phyloP scores from a whole-genome alignment of 2,113 vertebrate genomes.

The Alligator mississippiensis region DNA sequence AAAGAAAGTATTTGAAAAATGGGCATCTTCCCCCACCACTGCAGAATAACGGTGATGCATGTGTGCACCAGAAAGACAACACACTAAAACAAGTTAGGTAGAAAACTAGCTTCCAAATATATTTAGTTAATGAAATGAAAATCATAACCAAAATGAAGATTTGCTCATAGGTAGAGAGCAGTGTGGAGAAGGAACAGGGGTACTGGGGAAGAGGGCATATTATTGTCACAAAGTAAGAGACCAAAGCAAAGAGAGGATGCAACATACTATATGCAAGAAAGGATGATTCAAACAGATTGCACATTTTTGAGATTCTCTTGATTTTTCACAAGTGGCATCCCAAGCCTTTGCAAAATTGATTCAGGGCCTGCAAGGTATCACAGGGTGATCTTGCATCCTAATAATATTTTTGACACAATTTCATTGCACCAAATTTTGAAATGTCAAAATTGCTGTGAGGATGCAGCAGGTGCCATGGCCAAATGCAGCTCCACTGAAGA shows the following conservation, averaged over 20 bases:
- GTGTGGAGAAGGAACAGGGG: neutral
- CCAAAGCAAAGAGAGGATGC: neutral
- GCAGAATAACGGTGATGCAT: neutral
- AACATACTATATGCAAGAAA: neutral
- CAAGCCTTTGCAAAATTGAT: neutral
- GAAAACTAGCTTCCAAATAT: neutral
- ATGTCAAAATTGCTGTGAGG: neutral
- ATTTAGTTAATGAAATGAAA: neutral
- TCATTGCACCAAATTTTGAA: neutral
- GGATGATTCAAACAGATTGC: neutral
- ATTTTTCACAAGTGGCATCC: neutral
- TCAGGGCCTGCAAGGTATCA: neutral
- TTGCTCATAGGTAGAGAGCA: neutral
- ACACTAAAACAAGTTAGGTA: neutral
- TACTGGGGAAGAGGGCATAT: neutral
- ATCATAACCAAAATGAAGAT: neutral
- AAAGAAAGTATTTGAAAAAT: conserved; percentile 50
- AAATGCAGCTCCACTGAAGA: neutral
- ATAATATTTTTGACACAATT: neutral
- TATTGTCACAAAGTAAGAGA: neutral
- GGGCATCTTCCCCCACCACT: neutral
- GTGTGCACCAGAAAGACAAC: neutral
- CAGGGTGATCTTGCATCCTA: neutral
- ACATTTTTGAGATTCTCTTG: neutral
- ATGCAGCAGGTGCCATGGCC: too few relatives aligned